Evolutionary conservation across 2,888 invertebrate genomes (phyloP).

Genomic region (Drosophila vallismaia): DNA sequence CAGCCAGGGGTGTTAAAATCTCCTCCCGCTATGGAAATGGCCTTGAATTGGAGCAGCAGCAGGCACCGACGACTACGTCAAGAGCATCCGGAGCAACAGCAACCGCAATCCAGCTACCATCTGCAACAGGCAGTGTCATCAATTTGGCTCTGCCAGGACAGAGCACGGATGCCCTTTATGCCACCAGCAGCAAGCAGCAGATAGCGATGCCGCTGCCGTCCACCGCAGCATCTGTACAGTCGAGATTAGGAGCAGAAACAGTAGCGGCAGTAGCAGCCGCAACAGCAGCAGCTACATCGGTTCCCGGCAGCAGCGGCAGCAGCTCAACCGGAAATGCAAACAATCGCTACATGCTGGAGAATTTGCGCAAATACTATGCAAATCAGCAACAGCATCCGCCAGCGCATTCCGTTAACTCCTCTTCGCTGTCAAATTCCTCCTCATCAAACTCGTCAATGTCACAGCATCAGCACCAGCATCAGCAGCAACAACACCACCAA

Average conservation of each 20-base stretch:
- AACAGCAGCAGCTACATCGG: slow-evolving; percentile 39
- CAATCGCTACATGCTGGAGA: slow-evolving; percentile 81
- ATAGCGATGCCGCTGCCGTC: slow-evolving; percentile 35
- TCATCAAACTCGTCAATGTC: slow-evolving; percentile 82
- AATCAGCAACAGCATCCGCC: slow-evolving; percentile 78
- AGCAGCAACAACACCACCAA: slow-evolving; percentile 40
- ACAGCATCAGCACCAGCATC: slow-evolving; percentile 63
- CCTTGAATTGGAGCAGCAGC: slow-evolving; percentile 34
- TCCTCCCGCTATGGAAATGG: slow-evolving; percentile 4
- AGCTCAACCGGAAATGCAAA: slow-evolving; percentile 53
- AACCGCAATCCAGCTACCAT: slow-evolving; percentile 22
- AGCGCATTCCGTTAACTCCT: slow-evolving; percentile 79
- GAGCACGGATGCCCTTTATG: slow-evolving; percentile 56
- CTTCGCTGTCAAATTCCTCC: slow-evolving; percentile 81
- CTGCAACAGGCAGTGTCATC: slow-evolving; percentile 41
- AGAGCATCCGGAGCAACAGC: slow-evolving; percentile 26
- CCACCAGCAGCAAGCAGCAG: slow-evolving; percentile 62
- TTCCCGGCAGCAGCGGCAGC: slow-evolving; percentile 43
- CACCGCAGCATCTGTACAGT: slow-evolving; percentile 37
- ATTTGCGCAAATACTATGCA: slow-evolving; percentile 82
- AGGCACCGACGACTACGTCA: slow-evolving; percentile 17
- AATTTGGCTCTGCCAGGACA: slow-evolving; percentile 47
- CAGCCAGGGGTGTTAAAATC: slow-evolving; percentile 2
- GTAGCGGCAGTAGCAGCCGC: slow-evolving; percentile 41
- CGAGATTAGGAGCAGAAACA: slow-evolving; percentile 40